Conservation (phyloP, 2,888 invertebrate species). For the Epinotia demarniana region DNA sequence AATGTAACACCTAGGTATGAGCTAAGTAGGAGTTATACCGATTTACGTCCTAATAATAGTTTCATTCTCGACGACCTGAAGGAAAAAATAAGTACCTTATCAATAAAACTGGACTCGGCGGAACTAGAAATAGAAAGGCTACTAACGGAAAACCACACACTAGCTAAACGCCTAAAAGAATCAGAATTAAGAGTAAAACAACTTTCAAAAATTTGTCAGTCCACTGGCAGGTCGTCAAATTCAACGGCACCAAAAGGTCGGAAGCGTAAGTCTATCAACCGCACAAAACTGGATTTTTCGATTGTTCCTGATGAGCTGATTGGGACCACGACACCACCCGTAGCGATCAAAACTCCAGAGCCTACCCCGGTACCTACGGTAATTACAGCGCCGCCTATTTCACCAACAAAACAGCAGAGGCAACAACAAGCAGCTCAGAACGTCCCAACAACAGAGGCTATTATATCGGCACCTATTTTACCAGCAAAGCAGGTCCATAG, state of each 20-base stretch:
- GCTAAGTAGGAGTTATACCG: too few species aligned
- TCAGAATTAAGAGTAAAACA: not conserved
- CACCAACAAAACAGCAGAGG: too few species aligned
- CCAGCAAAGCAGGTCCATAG: too few species aligned
- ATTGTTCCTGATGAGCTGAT: not conserved
- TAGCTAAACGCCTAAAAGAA: not conserved
- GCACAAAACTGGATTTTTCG: not conserved
- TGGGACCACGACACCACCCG: not conserved
- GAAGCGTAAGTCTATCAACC: not conserved
- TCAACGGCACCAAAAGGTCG: not conserved
- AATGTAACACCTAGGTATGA: too few species aligned
- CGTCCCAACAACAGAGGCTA: too few species aligned
- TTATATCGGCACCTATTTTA: too few species aligned
- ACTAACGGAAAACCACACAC: not conserved
- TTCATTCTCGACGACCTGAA: not conserved
- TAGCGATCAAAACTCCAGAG: too few species aligned
- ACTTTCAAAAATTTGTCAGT: not conserved
- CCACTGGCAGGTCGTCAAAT: not conserved
- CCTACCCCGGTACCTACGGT: too few species aligned
- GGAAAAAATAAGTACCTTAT: not conserved
- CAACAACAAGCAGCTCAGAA: too few species aligned
- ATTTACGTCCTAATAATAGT: too few species aligned
- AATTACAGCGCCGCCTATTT: too few species aligned
- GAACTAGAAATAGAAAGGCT: constrained; percentile 1
- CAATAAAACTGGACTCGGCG: not conserved